Percentiles rank a stretch among this genome's conserved stretches.
phyloP scores from a whole-genome alignment of 2,797 vertebrate genomes.

The Pipistrellus nathusii region DNA sequence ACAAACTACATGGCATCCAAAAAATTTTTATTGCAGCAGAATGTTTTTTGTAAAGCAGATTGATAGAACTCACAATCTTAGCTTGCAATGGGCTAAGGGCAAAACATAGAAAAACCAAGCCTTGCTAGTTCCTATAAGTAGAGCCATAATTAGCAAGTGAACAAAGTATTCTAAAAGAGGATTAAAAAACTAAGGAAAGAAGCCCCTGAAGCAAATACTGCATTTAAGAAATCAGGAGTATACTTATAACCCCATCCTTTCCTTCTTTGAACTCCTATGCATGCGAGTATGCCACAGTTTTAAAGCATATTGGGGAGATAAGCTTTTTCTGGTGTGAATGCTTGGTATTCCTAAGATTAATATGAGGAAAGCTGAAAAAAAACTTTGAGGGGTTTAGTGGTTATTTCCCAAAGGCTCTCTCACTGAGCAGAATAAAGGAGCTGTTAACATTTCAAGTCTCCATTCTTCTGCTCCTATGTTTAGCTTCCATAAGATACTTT shows the following conservation, averaged over 20 bases:
- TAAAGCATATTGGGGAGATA: background rate
- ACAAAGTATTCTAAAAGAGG: slow-evolving; percentile 32
- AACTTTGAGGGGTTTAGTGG: slow-evolving; percentile 20
- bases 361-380: slow-evolving; percentile 19
- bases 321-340: slow-evolving; percentile 30
- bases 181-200: slow-evolving; percentile 31
- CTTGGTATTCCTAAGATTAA: slow-evolving; percentile 30
- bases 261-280: background rate
- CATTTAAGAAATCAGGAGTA: slow-evolving; percentile 43
- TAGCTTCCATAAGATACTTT: background rate
- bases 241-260: background rate
- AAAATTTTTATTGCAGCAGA: background rate
- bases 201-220: background rate
- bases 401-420: slow-evolving; percentile 35
- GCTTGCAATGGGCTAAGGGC: slow-evolving; percentile 23
- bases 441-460: slow-evolving; percentile 22
- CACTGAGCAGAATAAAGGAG: slow-evolving; percentile 44
- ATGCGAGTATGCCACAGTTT: background rate
- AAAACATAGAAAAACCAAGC: slow-evolving; percentile 46
- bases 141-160: slow-evolving; percentile 18
- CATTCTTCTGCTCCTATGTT: slow-evolving; percentile 7
- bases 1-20: background rate
- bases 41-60: slow-evolving; percentile 12
- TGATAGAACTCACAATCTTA: slow-evolving; percentile 32
- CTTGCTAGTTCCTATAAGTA: slow-evolving; percentile 9